Percentiles rank a stretch among this genome's conserved stretches.
phyloP scores from a whole-genome alignment of 2,888 invertebrate species.

The Drosophila recens region DNA sequence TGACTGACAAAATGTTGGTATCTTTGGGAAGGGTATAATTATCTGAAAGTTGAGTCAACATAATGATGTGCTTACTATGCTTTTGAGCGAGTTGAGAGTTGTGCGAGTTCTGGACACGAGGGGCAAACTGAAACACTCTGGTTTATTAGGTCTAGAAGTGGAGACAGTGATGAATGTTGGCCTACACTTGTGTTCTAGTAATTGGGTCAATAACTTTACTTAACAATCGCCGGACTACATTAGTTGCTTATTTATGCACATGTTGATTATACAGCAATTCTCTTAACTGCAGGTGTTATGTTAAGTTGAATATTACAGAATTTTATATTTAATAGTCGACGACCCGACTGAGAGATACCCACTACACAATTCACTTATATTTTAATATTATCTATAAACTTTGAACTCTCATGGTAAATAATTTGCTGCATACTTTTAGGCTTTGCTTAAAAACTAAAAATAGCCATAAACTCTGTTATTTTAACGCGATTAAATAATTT shows the following conservation, averaged over 20 bases:
- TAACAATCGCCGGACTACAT: slow-evolving; percentile 1
- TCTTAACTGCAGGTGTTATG: background rate
- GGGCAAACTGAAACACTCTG: slow-evolving; percentile 31
- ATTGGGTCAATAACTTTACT: slow-evolving; percentile 42
- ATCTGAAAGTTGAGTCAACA: slow-evolving; percentile 57
- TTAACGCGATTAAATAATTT: no score
- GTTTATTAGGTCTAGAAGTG: slow-evolving; percentile 31
- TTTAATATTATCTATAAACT: no score
- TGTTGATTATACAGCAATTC: slow-evolving; percentile 4
- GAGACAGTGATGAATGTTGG: slow-evolving; percentile 47
- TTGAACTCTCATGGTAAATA: no score
- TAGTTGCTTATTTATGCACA: slow-evolving; percentile 20
- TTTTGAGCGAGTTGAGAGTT: slow-evolving; percentile 10
- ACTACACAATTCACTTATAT: no score
- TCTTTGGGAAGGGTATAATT: slow-evolving; percentile 15
- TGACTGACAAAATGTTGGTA: background rate
- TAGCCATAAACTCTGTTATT: no score
- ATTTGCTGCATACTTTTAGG: no score
- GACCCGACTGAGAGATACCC: no score
- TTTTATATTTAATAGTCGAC: slow-evolving; percentile 9
- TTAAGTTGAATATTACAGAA: background rate
- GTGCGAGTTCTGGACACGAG: slow-evolving; percentile 4
- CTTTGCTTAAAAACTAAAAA: no score
- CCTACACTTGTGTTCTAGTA: slow-evolving; percentile 9
- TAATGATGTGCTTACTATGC: slow-evolving; percentile 58